These are phyloP conservation scores for Platyrinchus mystaceus DNA, from an alignment of 2,797 vertebrate species.

Conservation along the genomic window DNA sequence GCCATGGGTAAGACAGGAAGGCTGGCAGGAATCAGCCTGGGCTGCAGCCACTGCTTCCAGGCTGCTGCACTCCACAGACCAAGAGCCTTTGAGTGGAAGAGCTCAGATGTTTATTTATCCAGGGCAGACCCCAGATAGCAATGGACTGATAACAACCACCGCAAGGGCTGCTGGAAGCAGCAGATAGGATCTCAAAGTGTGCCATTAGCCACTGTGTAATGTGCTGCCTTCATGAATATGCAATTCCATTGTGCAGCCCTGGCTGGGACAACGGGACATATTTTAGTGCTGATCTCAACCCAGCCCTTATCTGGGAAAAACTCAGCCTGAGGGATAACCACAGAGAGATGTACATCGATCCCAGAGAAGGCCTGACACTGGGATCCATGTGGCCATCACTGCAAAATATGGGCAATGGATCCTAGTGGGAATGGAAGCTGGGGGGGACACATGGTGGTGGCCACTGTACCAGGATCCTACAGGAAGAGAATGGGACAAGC, in stretches of 20 bases:
- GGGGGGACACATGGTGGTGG: not conserved
- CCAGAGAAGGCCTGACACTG: not conserved
- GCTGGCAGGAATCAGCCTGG: not conserved
- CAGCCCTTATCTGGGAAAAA: not conserved
- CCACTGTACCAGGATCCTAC: not conserved
- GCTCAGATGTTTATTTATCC: not conserved
- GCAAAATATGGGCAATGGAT: rapidly evolving
- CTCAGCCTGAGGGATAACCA: not conserved
- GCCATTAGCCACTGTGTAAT: not conserved
- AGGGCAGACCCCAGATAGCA: conserved; percentile 1
- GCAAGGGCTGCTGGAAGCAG: not conserved
- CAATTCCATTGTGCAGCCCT: not conserved
- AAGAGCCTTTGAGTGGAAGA: not conserved
- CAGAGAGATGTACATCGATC: not conserved
- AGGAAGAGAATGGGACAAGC: not conserved
- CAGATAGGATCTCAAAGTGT: conserved; percentile 18
- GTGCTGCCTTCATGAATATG: not conserved
- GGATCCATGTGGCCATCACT: rapidly evolving
- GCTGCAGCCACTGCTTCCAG: not conserved
- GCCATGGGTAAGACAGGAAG: rapidly evolving
- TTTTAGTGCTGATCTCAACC: not conserved
- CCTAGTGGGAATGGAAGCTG: not conserved
- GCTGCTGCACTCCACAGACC: not conserved
- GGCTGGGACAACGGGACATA: not conserved
- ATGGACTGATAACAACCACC: not conserved